Conservation (phyloP, 2,113 vertebrate genomes). For the Colinus virginianus region DNA sequence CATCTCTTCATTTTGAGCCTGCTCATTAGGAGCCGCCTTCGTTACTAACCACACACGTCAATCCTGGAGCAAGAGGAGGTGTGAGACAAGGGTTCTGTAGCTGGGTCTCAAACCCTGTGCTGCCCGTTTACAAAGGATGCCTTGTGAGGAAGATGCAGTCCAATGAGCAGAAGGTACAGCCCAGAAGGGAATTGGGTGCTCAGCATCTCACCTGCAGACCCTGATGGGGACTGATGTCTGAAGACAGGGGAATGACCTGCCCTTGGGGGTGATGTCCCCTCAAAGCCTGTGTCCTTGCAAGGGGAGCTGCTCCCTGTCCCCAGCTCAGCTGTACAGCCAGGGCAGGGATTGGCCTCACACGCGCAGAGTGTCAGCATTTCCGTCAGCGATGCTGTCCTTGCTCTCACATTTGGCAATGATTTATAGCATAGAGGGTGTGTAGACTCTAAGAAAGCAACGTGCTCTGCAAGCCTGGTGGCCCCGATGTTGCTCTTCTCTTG, state of each 20-base stretch:
- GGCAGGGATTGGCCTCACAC: background rate
- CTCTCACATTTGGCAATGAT: background rate
- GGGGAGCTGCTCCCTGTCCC: background rate
- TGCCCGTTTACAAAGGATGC: background rate
- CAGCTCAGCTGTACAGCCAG: background rate
- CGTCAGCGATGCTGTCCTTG: background rate
- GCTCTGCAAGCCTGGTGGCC: background rate
- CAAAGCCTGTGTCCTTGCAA: background rate
- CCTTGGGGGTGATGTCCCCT: background rate
- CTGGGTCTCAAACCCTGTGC: background rate
- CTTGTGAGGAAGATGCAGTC: background rate
- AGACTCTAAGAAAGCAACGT: background rate
- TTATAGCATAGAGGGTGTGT: background rate
- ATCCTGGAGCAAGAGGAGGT: background rate
- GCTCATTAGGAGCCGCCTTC: conserved; percentile 11
- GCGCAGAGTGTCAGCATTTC: background rate
- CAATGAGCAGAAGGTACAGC: background rate
- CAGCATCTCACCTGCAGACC: background rate
- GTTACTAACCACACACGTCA: background rate
- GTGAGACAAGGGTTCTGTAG: background rate
- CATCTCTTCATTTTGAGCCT: background rate
- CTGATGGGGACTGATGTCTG: background rate
- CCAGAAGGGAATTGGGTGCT: background rate
- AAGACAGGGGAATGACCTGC: background rate
- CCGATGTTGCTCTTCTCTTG: background rate